Evolutionary conservation across 1,140 invertebrate species (phyloP), one percentile per base, ranked within the genome.

Genomic region (Aporrectodea caliginosa): DNA sequence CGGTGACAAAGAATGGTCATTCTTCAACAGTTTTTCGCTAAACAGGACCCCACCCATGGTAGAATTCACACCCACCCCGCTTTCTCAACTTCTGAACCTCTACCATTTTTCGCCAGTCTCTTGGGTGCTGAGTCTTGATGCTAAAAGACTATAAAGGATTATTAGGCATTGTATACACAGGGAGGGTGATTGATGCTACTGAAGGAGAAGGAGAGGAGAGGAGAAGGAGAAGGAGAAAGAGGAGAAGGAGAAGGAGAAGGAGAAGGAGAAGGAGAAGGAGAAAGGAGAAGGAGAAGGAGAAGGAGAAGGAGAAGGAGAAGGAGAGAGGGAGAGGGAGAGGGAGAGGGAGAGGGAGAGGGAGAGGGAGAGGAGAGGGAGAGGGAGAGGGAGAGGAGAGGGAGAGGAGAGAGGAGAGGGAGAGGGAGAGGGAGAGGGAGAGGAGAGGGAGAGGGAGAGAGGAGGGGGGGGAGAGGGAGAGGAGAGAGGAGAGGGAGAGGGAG

Each of bases 301-400:
- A 30, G 31, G 72, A 73, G 72, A 73, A 30, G 31, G 72, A 73
- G 72, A 73, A 30, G 31, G 72, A 73, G 72, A 73, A 30, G 31
- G 72, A 73, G 72, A 73, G 72, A 73, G n/a, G 31, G 72, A 73
- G 72, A 73, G 72, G 31, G 72, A 73, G 72, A 73, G 72, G 31
- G 72, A 73, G 72, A 73, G 72, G 31, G 72, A 73, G 72, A 73
- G 72, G 31, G 72, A 73, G 72, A 73, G n/a, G 31, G 72, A 73
- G 72, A 73, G 72, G 31, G 72, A 73, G 1, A 73, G 68, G 72
- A 30, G 30, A 73, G 72, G 14, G 30, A 73, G n/a, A 30, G 30
- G 31, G 72, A 30, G 30, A 73, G 72, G 14, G 72, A 73, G 72
- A 73, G 72, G 31, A 30, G 31, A 30, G 31, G 72, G 31, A 30